phyloP scores from a whole-genome alignment of 2,888 invertebrate species.

The Encarsia formosa region DNA sequence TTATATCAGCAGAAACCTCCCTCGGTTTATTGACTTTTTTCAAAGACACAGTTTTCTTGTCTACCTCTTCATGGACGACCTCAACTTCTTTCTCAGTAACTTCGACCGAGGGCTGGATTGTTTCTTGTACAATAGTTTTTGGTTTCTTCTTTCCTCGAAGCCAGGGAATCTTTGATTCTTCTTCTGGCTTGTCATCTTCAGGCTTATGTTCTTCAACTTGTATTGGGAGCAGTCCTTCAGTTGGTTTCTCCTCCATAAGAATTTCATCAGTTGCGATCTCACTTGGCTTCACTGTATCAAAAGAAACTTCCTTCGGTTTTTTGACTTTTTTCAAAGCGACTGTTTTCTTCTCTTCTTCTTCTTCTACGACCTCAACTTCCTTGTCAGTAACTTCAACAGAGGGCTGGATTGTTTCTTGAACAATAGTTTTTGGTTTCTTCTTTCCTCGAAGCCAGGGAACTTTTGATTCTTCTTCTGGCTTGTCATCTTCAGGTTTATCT shows the following conservation, averaged over 20 bases:
- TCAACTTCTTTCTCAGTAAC: no score
- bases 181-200: conserved; percentile 29
- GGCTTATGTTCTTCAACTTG: conserved; percentile 32
- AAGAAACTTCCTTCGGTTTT: not conserved
- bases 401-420: not conserved
- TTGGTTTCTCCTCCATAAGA: conserved; percentile 23
- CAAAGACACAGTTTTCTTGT: no score
- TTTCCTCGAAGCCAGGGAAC: conserved; percentile 15
- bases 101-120: not conserved
- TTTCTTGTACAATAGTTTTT: not conserved
- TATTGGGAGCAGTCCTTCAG: not conserved
- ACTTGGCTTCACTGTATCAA: conserved; percentile 27
- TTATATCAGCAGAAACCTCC: conserved; percentile 10
- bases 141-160: conserved; percentile 20
- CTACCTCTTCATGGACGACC: no score
- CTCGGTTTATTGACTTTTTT: conserved; percentile 38
- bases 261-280: conserved; percentile 8
- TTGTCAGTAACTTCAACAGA: no score
- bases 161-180: conserved; percentile 32
- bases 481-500: not conserved
- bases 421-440: conserved; percentile 3
- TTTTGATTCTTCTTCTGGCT: conserved; percentile 16
- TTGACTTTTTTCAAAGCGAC: conserved; percentile 6
- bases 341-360: conserved; percentile 10
- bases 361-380: not conserved